Conservation (phyloP, 2,888 invertebrate species). For the Desoria tigrina region DNA sequence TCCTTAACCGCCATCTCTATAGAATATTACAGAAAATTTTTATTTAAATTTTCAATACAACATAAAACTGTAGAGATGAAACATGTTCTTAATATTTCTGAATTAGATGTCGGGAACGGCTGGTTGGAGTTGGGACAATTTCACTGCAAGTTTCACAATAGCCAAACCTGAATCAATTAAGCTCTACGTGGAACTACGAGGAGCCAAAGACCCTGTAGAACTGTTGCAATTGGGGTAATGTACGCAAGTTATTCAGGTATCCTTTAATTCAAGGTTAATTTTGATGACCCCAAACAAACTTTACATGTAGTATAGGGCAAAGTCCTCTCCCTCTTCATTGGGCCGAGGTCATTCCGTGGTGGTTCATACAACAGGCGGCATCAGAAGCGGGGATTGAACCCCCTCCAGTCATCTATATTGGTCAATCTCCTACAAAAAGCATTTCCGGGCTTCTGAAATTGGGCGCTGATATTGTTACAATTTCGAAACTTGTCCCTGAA, state of each 20-base stretch:
- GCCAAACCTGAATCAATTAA: neutral
- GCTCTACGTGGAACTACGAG: conserved; percentile 12
- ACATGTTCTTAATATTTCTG: too few species aligned
- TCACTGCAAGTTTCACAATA: conserved; percentile 25
- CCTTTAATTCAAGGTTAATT: too few species aligned
- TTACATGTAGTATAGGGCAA: neutral
- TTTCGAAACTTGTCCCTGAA: conserved; percentile 6
- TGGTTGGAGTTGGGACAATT: conserved; percentile 21
- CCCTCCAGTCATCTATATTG: conserved; percentile 37
- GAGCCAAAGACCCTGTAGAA: conserved; percentile 9
- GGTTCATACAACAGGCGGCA: conserved; percentile 37
- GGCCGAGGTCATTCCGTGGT: conserved; percentile 46
- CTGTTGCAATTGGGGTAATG: conserved; percentile 27
- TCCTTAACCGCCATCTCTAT: too few species aligned
- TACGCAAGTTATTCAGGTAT: too few species aligned
- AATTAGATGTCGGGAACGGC: conserved; percentile 23
- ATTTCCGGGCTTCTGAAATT: conserved; percentile 16
- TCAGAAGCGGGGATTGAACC: conserved; percentile 5
- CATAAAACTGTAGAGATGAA: too few species aligned
- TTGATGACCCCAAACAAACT: neutral
- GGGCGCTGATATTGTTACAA: conserved; percentile 27
- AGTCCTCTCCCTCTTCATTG: conserved; percentile 28
- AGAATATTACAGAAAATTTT: too few species aligned
- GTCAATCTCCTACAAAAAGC: conserved; percentile 17
- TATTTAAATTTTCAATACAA: too few species aligned